Percentiles rank a stretch among this genome's conserved stretches.
Evolutionary conservation across 2,888 invertebrate genomes (phyloP).

Genomic region (Campoplex nolae): DNA sequence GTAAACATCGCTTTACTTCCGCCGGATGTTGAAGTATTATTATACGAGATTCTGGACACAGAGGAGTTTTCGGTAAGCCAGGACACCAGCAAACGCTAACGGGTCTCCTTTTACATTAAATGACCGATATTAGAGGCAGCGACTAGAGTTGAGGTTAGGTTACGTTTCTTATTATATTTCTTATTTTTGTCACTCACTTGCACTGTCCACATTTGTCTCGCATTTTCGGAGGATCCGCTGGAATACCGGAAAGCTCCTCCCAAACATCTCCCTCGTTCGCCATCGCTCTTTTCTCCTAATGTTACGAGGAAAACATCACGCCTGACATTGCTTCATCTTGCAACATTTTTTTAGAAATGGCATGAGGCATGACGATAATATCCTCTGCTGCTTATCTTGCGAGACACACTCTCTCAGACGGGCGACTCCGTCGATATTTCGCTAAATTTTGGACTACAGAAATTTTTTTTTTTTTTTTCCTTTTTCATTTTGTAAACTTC

Average conservation of each 20-base stretch:
- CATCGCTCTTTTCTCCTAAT: slow-evolving; percentile 64
- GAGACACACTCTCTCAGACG: neutral
- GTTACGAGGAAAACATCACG: slow-evolving; percentile 51
- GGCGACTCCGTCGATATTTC: slow-evolving; percentile 2
- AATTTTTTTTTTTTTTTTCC: neutral
- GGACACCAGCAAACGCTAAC: slow-evolving; percentile 95
- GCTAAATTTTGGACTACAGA: neutral
- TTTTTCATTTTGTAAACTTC: neutral
- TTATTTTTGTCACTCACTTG: slow-evolving; percentile 86
- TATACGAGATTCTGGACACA: slow-evolving; percentile 90
- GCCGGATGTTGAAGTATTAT: slow-evolving; percentile 96
- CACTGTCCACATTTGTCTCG: slow-evolving; percentile 90
- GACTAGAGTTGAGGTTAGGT: slow-evolving; percentile 51
- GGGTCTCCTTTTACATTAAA: slow-evolving; percentile 88
- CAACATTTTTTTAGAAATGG: neutral
- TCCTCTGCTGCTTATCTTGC: neutral
- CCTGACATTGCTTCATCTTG: slow-evolving; percentile 44
- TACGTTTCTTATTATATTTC: slow-evolving; percentile 7
- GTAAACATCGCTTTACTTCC: slow-evolving; percentile 94
- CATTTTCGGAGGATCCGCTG: slow-evolving; percentile 91
- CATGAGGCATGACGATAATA: neutral
- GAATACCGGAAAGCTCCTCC: slow-evolving; percentile 90
- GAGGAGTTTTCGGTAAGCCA: slow-evolving; percentile 90
- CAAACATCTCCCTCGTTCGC: slow-evolving; percentile 85
- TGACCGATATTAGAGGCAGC: neutral